Evolutionary conservation across 2,888 invertebrate species (phyloP).

Genomic region (Ennomos fuscantarius): DNA sequence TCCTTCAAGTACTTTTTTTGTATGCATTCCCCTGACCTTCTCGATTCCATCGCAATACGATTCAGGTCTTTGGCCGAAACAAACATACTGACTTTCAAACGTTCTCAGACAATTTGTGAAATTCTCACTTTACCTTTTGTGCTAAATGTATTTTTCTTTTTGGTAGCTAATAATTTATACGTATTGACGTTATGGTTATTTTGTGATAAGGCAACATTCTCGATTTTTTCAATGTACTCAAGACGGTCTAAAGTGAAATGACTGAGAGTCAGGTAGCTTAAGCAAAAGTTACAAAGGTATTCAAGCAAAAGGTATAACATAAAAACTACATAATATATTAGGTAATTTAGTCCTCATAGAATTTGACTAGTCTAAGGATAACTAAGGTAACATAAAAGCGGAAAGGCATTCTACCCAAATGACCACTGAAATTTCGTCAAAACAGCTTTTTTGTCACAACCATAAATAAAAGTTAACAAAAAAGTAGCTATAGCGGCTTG

Average conservation of each 20-base stretch:
- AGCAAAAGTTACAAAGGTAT: no score
- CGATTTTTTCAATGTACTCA: slow-evolving; percentile 14
- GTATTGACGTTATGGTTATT: slow-evolving; percentile 23
- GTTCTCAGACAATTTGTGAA: slow-evolving; percentile 62
- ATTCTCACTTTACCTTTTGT: slow-evolving; percentile 73
- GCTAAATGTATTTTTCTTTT: slow-evolving; percentile 23
- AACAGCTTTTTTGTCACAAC: not conserved
- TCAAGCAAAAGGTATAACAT: no score
- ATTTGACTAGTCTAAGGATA: no score
- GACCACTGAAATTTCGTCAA: no score
- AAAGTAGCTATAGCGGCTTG: slow-evolving; percentile 24
- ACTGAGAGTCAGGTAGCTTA: slow-evolving; percentile 3
- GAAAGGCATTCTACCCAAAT: no score
- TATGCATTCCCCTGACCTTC: slow-evolving; percentile 54
- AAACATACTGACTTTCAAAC: slow-evolving; percentile 77
- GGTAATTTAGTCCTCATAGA: no score
- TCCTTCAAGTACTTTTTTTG: slow-evolving; percentile 25
- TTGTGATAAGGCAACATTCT: slow-evolving; percentile 26
- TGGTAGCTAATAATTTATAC: slow-evolving; percentile 26
- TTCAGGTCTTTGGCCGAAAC: slow-evolving; percentile 62
- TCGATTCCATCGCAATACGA: slow-evolving; percentile 8
- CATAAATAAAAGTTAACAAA: slow-evolving; percentile 4
- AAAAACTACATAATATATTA: no score
- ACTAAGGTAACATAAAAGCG: no score
- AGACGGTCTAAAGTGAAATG: slow-evolving; percentile 13